These are phyloP conservation scores for Anagyrus pseudococci DNA, from an alignment of 2,888 invertebrate genomes.

Conservation along the genomic window DNA sequence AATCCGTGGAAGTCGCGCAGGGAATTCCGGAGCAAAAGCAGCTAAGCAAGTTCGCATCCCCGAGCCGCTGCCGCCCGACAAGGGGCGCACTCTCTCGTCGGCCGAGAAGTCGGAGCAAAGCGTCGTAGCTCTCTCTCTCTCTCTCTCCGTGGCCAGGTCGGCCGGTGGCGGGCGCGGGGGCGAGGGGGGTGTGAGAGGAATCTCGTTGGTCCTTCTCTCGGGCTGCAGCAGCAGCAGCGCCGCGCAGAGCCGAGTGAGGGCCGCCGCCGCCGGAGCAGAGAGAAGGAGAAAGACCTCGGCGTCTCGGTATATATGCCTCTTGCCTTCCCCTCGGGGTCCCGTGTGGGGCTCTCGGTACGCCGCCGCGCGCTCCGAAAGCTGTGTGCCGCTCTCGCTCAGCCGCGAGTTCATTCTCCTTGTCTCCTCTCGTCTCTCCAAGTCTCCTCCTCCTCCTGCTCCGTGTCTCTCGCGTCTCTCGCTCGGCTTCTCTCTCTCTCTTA, in stretches of 20 bases:
- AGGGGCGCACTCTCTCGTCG: not conserved
- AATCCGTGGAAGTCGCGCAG: too few species aligned
- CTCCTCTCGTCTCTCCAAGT: not conserved
- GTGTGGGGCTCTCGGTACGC: not conserved
- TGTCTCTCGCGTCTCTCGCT: too few species aligned
- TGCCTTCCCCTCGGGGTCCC: not conserved
- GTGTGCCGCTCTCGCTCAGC: not conserved
- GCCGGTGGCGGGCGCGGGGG: not conserved
- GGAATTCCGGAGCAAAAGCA: too few species aligned
- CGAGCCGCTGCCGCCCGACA: not conserved
- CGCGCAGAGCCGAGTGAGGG: too few species aligned
- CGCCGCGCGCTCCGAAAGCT: not conserved
- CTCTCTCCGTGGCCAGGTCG: not conserved
- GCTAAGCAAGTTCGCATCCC: too few species aligned
- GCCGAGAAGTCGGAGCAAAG: not conserved
- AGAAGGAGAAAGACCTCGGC: constrained; percentile 8
- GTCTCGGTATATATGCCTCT: too few species aligned
- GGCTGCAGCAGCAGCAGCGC: too few species aligned
- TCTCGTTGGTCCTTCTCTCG: not conserved
- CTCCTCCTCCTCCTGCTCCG: not conserved
- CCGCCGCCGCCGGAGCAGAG: too few species aligned
- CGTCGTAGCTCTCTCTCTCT: not conserved
- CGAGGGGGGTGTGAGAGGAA: not conserved
- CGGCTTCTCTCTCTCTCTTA: not conserved
- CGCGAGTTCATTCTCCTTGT: constrained; percentile 16